Evolutionary conservation across 2,797 vertebrate species (phyloP).

Genomic region (Poecile montanus): DNA sequence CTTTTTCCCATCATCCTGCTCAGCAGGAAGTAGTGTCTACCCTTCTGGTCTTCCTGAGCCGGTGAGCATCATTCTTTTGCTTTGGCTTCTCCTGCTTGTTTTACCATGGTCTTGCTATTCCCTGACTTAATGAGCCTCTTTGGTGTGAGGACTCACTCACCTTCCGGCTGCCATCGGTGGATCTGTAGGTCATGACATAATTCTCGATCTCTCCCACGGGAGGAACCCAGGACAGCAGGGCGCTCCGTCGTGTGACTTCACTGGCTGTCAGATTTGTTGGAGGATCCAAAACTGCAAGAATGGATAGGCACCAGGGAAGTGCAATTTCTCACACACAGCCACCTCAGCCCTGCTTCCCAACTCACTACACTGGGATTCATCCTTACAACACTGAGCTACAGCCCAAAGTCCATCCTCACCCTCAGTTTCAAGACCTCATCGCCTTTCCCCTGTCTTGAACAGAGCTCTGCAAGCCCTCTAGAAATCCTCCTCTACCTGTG

Average conservation of each 20-base stretch:
- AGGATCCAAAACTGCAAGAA: constrained; percentile 88
- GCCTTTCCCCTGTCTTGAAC: neutral
- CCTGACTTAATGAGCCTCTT: neutral
- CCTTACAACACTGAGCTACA: neutral
- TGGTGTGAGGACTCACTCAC: constrained; percentile 70
- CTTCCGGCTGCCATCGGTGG: constrained; percentile 88
- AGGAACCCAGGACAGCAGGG: constrained; percentile 93
- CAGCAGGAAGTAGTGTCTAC: neutral
- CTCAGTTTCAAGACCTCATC: neutral
- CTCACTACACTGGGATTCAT: neutral
- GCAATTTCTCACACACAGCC: neutral
- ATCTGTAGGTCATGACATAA: constrained; percentile 93
- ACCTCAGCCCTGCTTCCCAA: neutral
- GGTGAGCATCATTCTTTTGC: neutral
- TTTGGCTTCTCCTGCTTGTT: neutral
- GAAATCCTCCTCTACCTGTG: neutral
- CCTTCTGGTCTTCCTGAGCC: neutral
- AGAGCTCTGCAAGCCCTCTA: neutral
- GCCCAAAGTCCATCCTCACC: neutral
- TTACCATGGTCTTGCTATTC: neutral
- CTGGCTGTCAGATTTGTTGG: constrained; percentile 92
- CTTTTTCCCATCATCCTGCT: neutral
- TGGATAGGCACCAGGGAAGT: neutral
- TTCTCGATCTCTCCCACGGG: constrained; percentile 92
- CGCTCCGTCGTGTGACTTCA: constrained; percentile 91